phyloP scores from a whole-genome alignment of 2,888 invertebrate genomes.

The Adelognathus sp. region DNA sequence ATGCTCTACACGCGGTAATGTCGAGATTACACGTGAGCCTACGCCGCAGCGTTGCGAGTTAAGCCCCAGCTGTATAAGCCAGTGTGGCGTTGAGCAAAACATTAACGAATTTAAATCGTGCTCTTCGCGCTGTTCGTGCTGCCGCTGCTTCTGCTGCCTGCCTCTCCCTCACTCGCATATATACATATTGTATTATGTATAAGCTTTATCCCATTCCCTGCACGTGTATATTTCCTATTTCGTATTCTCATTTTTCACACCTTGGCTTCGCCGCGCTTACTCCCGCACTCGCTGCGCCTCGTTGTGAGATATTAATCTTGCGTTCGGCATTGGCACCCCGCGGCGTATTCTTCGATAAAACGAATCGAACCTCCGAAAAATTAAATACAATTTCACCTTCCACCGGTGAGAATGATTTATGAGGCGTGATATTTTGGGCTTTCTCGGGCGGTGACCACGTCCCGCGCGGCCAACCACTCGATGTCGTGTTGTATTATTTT shows the following conservation, averaged over 20 bases:
- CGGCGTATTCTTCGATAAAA: conserved; percentile 62
- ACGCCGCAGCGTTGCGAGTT: not conserved
- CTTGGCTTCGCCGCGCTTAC: conserved; percentile 55
- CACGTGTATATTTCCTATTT: conserved; percentile 56
- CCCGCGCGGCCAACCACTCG: conserved; percentile 34
- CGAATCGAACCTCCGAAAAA: conserved; percentile 67
- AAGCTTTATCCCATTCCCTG: conserved; percentile 52
- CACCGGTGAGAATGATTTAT: conserved; percentile 62
- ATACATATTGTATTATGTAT: conserved; percentile 49
- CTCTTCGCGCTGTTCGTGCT: not conserved
- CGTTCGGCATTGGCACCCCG: conserved; percentile 62
- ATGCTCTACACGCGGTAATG: conserved; percentile 8
- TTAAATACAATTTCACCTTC: conserved; percentile 65
- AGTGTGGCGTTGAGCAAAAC: conserved; percentile 6
- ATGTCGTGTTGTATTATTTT: conserved; percentile 10
- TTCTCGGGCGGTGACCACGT: conserved; percentile 45
- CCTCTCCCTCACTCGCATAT: conserved; percentile 13
- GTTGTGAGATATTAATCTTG: conserved; percentile 66
- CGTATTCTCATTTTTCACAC: conserved; percentile 65
- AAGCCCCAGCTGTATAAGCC: not conserved
- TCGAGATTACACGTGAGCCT: conserved; percentile 20
- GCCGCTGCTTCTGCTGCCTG: not conserved
- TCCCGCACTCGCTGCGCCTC: conserved; percentile 50
- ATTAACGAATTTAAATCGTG: conserved; percentile 19
- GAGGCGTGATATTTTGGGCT: conserved; percentile 49